These are phyloP conservation scores for Hippoglossus stenolepis DNA, from an alignment of 2,113 vertebrate species.

Conservation along the genomic window DNA sequence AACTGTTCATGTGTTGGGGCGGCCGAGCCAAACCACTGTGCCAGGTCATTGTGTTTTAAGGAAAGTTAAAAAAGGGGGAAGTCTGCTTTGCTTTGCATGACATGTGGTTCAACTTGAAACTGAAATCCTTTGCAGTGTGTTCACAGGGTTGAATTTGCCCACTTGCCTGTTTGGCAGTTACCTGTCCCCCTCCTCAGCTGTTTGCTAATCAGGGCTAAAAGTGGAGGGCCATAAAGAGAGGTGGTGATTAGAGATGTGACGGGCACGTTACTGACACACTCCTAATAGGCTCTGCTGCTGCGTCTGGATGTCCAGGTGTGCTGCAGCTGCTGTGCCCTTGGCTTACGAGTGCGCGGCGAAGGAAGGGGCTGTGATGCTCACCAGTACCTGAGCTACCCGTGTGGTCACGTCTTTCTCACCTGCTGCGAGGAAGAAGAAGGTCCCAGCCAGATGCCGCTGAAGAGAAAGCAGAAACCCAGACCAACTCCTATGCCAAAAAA, in stretches of 20 bases:
- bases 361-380: constrained; percentile 84
- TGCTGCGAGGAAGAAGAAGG: constrained; percentile 90
- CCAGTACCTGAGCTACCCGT: constrained; percentile 89
- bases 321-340: constrained; percentile 93
- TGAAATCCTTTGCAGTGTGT: constrained; percentile 11
- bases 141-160: constrained; percentile 4
- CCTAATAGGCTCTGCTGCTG: constrained; percentile 34
- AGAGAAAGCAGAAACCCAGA: constrained; percentile 78
- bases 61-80: constrained; percentile 19
- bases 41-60: constrained; percentile 37
- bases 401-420: constrained; percentile 89
- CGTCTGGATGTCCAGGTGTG: constrained; percentile 85
- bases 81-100: constrained; percentile 28
- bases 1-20: constrained; percentile 23
- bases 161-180: background rate
- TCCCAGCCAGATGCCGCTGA: constrained; percentile 76
- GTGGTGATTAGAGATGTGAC: constrained; percentile 21
- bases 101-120: constrained; percentile 26
- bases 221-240: constrained; percentile 22
- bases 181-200: constrained; percentile 9
- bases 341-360: constrained; percentile 82
- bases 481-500: constrained; percentile 77
- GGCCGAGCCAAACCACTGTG: background rate
- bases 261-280: background rate
- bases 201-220: constrained; percentile 28